These are phyloP conservation scores for Heterochromis multidens DNA, from an alignment of 2,113 vertebrate species.

Conservation along the genomic window DNA sequence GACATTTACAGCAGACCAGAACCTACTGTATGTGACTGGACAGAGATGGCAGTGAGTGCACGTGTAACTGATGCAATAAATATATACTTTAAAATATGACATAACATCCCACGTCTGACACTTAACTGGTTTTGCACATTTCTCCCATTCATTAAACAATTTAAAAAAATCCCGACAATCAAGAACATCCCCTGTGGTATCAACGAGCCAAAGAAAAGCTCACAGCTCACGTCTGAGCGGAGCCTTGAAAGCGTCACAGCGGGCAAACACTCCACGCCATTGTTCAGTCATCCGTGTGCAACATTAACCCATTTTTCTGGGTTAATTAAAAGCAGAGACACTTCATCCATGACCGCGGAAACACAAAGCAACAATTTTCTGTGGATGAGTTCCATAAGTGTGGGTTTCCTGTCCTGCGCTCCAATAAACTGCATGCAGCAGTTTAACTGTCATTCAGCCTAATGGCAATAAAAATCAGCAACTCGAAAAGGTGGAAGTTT, in stretches of 20 bases:
- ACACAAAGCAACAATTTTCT: constrained; percentile 44
- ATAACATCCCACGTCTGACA: neutral
- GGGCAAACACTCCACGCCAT: neutral
- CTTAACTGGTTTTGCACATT: neutral
- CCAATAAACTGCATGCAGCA: neutral
- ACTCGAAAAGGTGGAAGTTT: neutral
- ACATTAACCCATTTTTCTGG: constrained; percentile 55
- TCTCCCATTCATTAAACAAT: neutral
- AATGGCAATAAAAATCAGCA: neutral
- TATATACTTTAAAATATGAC: neutral
- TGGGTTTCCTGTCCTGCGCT: constrained; percentile 9
- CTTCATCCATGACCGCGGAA: constrained; percentile 46
- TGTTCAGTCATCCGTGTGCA: constrained; percentile 42
- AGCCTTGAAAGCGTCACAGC: neutral
- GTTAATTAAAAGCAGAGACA: constrained; percentile 41
- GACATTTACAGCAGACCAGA: neutral
- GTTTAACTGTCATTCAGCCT: neutral
- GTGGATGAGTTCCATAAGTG: constrained; percentile 8
- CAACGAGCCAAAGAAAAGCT: neutral
- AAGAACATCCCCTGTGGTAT: neutral
- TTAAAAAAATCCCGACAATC: neutral
- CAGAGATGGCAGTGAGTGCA: neutral
- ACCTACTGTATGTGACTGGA: neutral
- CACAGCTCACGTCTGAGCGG: neutral
- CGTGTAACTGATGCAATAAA: neutral